phyloP scores from a whole-genome alignment of 2,797 vertebrate species.

The Myiotriccus ornatus region DNA sequence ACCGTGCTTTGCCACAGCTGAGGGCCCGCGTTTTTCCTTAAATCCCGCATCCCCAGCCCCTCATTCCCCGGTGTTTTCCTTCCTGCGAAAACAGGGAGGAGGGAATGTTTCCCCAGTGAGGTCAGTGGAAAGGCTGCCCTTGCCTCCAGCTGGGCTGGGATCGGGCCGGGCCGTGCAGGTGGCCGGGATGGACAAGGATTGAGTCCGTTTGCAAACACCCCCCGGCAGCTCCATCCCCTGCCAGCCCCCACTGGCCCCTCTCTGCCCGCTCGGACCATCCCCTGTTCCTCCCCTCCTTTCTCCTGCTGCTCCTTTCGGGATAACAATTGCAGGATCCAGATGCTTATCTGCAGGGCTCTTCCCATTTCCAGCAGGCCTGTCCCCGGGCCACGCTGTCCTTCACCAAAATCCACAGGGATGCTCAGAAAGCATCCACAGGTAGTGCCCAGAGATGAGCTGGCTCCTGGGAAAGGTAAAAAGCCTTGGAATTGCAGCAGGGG shows the following conservation, averaged over 20 bases:
- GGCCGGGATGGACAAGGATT: background rate
- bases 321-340: constrained; percentile 70
- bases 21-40: background rate
- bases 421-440: background rate
- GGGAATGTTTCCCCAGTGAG: constrained; percentile 17
- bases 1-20: accelerated
- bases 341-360: constrained; percentile 49
- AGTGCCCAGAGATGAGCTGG: accelerated
- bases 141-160: constrained; percentile 12
- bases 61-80: background rate
- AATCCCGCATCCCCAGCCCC: accelerated
- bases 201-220: background rate
- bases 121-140: constrained; percentile 18
- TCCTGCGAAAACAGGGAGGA: background rate
- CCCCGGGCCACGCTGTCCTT: accelerated
- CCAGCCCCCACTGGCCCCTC: accelerated
- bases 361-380: background rate
- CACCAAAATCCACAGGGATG: background rate
- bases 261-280: background rate
- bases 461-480: background rate
- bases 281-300: background rate
- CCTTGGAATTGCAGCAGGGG: background rate
- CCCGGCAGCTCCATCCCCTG: background rate
- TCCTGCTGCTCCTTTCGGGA: background rate
- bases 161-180: background rate